Conservation (phyloP, 30 jellyfish, hydroid and myxozoan species). For the Chrysaora quinquecirrha region DNA sequence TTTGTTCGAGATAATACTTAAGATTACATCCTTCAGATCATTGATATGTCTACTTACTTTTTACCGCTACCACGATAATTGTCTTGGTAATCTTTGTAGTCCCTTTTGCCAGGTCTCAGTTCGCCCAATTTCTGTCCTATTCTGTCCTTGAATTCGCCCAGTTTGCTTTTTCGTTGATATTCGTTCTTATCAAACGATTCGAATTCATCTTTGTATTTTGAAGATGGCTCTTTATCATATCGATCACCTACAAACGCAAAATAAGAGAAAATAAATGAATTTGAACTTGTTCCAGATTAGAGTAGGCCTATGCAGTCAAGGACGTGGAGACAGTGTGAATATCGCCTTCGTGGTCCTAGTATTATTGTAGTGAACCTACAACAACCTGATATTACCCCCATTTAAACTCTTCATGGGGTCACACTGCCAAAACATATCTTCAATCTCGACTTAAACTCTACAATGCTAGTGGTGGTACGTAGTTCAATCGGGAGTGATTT, state of each 20-base stretch:
- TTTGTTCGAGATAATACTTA: too few species aligned
- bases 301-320: too few species aligned
- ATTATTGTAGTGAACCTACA: too few species aligned
- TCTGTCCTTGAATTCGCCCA: conserved; percentile 84
- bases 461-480: conserved; percentile 26
- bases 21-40: too few species aligned
- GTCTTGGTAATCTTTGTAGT: conserved; percentile 79
- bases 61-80: conserved; percentile 29
- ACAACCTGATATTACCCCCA: too few species aligned
- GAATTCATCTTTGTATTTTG: conserved; percentile 41
- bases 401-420: too few species aligned
- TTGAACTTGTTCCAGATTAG: too few species aligned
- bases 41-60: too few species aligned
- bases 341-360: too few species aligned
- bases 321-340: too few species aligned
- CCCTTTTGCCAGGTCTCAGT: conserved; percentile 93
- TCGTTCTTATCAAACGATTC: conserved; percentile 61
- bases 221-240: conserved; percentile 72
- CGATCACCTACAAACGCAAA: conserved; percentile 72
- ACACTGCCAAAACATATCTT: neutral
- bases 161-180: conserved; percentile 56
- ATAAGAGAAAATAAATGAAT: neutral
- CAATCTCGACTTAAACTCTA: conserved; percentile 20
- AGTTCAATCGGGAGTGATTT: conserved; percentile 27
- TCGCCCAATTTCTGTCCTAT: conserved; percentile 87